phyloP scores from a whole-genome alignment of 2,113 vertebrate genomes.

The Callipepla squamata region DNA sequence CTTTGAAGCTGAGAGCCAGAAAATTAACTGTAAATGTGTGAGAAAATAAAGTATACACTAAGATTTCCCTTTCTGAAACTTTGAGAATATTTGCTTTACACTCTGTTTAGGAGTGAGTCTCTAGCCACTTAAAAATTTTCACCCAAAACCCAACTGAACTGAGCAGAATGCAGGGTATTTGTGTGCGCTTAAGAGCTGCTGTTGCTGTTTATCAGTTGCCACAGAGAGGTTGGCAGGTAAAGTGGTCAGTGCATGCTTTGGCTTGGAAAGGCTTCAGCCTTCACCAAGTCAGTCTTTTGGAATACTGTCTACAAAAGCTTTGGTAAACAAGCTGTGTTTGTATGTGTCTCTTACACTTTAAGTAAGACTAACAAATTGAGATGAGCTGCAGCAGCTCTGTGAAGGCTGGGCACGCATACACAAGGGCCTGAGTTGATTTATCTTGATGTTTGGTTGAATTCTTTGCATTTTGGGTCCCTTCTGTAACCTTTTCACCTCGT shows the following conservation, averaged over 20 bases:
- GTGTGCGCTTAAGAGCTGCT: neutral
- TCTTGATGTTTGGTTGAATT: constrained; percentile 81
- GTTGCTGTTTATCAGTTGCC: neutral
- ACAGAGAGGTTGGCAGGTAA: neutral
- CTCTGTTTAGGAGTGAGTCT: neutral
- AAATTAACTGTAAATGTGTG: neutral
- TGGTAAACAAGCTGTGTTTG: neutral
- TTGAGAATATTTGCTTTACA: neutral
- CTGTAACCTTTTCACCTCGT: constrained; percentile 83
- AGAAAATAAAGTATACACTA: neutral
- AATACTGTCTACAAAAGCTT: neutral
- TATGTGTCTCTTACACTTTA: constrained; percentile 1
- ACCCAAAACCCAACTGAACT: neutral
- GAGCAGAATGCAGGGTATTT: neutral
- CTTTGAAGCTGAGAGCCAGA: neutral
- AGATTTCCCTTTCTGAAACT: neutral
- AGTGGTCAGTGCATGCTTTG: neutral
- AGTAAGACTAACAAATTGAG: constrained; percentile 53
- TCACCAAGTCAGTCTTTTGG: neutral
- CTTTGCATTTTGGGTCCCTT: constrained; percentile 79
- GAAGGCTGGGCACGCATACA: constrained; percentile 37
- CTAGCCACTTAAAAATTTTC: neutral
- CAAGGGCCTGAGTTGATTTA: constrained; percentile 76
- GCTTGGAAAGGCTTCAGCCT: neutral
- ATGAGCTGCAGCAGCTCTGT: constrained; percentile 23